These are phyloP conservation scores for Phoenicopterus ruber DNA, from an alignment of 2,113 vertebrate species.

Conservation along the genomic window DNA sequence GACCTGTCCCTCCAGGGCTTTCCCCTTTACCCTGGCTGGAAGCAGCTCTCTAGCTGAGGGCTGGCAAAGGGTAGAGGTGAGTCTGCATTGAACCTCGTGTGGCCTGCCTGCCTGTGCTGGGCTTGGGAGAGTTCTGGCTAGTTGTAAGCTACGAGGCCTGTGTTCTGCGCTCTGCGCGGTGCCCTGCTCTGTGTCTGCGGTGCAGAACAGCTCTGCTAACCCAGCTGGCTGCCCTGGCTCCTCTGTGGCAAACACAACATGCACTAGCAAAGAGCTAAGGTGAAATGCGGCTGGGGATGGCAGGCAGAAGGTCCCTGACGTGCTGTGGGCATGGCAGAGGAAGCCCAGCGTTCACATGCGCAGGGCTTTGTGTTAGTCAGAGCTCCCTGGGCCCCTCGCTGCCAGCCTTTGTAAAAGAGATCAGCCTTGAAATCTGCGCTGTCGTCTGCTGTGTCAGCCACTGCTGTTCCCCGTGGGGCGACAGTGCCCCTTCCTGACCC, in stretches of 20 bases:
- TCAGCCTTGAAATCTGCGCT: neutral
- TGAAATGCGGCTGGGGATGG: neutral
- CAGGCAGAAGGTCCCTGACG: neutral
- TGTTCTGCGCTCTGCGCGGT: neutral
- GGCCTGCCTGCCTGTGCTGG: accelerated
- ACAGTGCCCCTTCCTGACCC: neutral
- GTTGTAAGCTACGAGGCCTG: neutral
- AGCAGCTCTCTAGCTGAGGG: neutral
- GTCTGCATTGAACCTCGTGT: accelerated
- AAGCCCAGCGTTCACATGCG: accelerated
- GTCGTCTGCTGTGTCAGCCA: neutral
- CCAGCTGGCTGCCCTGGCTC: neutral
- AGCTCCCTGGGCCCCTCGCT: neutral
- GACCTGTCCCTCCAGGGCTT: neutral
- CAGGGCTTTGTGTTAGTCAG: neutral
- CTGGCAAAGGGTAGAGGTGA: neutral
- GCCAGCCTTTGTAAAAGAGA: neutral
- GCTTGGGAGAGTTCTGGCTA: neutral
- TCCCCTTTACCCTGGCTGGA: neutral
- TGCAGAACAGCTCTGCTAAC: neutral
- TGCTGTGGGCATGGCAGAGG: neutral
- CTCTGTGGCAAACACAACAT: accelerated
- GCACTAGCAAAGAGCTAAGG: accelerated
- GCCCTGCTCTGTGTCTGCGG: neutral
- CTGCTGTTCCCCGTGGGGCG: neutral